Base-by-base conservation (phyloP, 23 tunicate species). In the Ciona savignyi region DNA sequence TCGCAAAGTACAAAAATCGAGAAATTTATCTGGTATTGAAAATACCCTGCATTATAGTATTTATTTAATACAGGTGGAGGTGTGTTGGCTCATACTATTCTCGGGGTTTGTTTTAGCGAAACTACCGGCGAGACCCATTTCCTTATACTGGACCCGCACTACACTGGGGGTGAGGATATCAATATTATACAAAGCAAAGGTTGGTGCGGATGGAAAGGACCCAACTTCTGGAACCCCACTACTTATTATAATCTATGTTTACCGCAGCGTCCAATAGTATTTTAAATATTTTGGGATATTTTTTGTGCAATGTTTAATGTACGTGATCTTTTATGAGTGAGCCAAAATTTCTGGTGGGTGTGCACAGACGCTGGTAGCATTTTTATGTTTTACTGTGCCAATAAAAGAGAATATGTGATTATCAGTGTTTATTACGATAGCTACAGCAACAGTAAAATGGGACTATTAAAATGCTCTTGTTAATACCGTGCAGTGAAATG, bases 201-300 rank as follows among this genome's bases (percentile, higher is more conserved):
- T 27, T 92, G 96, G 86, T 83, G 95, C 60, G 95, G 86, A 11
- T 95, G 99, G 99, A 95, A 95, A 70, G 77, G 67, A 0, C 35
- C 60, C 26, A 79, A 80, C 25, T 95, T 95, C 68, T 95, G 99
- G 99, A 74, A 80, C 35, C 84, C 70, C 35, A 85, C 71, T 0
- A 86, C 99, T 34, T 95, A 75, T 80, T 95, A 95, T 63, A 95
- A 95, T 60, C 71, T 95, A n/a, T 95, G 99, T 66, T 29, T 95
- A 27, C 99, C 99, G 1, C 87, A 78, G 70, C 27, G 76, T 27
- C 96, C 96, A 29, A 64, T 26, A 24, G 24, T 49, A 30, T 72
- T 42, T 35, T 72, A 49, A 70, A 42, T 42, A 42, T 42, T 42
- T 42, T 42, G 56, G n/a, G 11, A 6, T 42, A 9, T 42, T 42